Conservation (phyloP, 2,888 invertebrate genomes). For the Prosapia bicincta region DNA sequence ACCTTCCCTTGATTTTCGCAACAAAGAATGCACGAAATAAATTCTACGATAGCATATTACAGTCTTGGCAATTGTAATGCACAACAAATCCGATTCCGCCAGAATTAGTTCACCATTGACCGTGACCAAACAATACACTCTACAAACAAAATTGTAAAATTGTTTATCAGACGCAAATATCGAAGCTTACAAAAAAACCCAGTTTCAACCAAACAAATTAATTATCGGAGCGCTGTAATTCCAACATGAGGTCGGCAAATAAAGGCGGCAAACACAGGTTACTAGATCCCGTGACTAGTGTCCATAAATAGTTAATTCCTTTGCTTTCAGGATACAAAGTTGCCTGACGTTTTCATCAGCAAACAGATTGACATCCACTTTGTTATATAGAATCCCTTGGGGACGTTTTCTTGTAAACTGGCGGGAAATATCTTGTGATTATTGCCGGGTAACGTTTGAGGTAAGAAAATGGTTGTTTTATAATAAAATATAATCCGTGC, state of each 20-base stretch:
- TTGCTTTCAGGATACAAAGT: background rate
- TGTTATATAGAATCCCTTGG: background rate
- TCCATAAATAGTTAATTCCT: background rate
- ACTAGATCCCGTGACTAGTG: background rate
- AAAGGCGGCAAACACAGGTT: background rate
- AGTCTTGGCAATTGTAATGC: no score
- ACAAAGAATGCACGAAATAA: no score
- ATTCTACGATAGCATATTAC: no score
- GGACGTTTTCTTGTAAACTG: no score
- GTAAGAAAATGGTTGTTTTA: no score
- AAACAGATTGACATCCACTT: background rate
- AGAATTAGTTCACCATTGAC: no score
- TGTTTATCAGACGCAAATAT: background rate
- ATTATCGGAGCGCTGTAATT: background rate
- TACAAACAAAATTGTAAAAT: background rate
- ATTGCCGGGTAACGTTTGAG: no score
- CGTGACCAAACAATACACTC: no score
- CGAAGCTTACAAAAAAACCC: background rate
- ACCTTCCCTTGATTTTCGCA: no score
- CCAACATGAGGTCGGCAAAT: background rate
- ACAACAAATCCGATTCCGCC: no score
- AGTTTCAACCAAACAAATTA: background rate
- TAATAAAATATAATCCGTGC: no score
- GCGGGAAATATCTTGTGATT: no score
- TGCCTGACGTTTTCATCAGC: background rate